phyloP scores from a whole-genome alignment of 2,797 vertebrate species.

The Pangasius macronema region DNA sequence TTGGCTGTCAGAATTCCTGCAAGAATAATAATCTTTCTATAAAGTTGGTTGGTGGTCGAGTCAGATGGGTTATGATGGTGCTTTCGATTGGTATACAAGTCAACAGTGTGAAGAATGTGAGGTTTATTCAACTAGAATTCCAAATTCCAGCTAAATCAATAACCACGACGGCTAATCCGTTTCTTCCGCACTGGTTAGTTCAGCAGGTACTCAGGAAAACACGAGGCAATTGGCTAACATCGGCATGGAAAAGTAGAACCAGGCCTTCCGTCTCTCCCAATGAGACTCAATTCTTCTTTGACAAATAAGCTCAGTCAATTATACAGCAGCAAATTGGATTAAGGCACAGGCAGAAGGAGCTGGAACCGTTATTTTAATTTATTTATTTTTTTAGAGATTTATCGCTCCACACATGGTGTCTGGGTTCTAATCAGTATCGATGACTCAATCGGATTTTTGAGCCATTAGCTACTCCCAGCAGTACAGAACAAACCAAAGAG shows the following conservation, averaged over 20 bases:
- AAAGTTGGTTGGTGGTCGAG: background rate
- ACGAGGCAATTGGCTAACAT: background rate
- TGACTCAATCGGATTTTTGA: background rate
- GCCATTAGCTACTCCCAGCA: background rate
- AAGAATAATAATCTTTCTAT: background rate
- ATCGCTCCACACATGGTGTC: background rate
- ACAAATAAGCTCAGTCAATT: conserved; percentile 25
- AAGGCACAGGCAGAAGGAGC: background rate
- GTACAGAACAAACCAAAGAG: background rate
- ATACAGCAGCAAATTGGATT: conserved; percentile 23
- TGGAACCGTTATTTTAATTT: background rate
- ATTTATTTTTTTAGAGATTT: background rate
- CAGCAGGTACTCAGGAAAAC: background rate
- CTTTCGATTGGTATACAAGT: background rate
- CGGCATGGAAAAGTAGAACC: background rate
- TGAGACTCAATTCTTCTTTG: conserved; percentile 17
- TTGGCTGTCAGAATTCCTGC: background rate
- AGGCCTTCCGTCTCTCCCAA: background rate
- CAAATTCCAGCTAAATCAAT: background rate
- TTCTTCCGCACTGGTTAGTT: background rate
- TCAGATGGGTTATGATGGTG: background rate
- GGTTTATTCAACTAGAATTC: background rate
- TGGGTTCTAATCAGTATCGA: conserved; percentile 17
- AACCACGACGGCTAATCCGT: background rate
- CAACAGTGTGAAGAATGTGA: background rate